Conservation (phyloP, 2,797 vertebrate species). For the Hapalemur alaotrensis region DNA sequence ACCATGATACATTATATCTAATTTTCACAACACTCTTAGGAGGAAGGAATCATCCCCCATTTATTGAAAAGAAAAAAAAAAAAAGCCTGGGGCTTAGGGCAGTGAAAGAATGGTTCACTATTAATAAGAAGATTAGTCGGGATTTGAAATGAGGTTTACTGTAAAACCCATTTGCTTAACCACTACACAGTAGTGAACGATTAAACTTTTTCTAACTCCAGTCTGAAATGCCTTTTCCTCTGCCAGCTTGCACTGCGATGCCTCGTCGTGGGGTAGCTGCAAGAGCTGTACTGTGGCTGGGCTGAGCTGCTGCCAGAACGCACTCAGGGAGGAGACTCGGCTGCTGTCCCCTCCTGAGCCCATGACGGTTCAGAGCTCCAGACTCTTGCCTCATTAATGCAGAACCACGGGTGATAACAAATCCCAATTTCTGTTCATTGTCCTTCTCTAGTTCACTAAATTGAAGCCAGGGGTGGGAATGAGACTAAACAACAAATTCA, state of each 20-base stretch:
- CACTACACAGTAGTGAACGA: neutral
- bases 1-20: neutral
- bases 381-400: neutral
- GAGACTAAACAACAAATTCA: neutral
- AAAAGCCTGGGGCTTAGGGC: neutral
- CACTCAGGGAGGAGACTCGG: neutral
- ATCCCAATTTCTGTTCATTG: constrained; percentile 6
- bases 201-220: neutral
- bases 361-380: neutral
- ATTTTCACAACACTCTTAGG: neutral
- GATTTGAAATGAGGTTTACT: neutral
- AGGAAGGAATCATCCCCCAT: neutral
- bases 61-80: neutral
- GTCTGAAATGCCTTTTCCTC: neutral
- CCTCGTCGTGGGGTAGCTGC: neutral
- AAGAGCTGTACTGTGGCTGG: neutral
- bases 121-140: neutral
- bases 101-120: neutral
- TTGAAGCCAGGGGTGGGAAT: neutral
- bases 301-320: neutral
- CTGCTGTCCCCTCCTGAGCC: neutral
- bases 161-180: neutral
- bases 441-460: neutral
- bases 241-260: neutral
- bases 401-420: constrained; percentile 36